Evolutionary conservation across 2,797 vertebrate genomes (phyloP), one percentile per base, ranked within the genome.

Genomic region (Muraenolepis orangiensis): DNA sequence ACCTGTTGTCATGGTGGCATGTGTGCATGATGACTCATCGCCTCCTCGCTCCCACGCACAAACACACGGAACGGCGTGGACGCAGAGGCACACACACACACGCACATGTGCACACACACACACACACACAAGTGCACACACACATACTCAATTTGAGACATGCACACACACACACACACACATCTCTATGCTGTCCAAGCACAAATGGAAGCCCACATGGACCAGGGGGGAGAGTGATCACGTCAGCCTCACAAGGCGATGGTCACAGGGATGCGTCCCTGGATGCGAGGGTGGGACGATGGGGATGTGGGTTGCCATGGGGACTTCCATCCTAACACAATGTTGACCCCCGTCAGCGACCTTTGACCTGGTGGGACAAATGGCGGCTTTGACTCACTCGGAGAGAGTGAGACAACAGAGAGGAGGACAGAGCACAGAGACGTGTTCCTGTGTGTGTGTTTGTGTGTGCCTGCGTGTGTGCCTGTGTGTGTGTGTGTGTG

Each of bases 231-330:
- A 42, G 16, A 42, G 40, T 42, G 40, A n/a, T n/a, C 40, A 42
- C 42, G 20, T 51, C 42, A 51, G 42, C 6, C 42, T 51, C 16
- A 51, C 42, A 51, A 51, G 7, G 42, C 42, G 16, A 18, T 20
- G 42, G 42, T 51, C 42, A 20, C 42, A 51, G 42, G 42, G 42
- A 51, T 51, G 42, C 16, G 42, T 16, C 20, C 16, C 6, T 18
- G 42, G 42, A 51, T 51, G 42, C 16, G 42, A 51, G 16, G 42
- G 42, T 51, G 42, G 42, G 42, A 51, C 16, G 42, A 20, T 20
- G 42, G 83, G 86, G 83, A 88, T 91, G 84, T 88, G 79, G 74
- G 90, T 92, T 85, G 86, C 85, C 80, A 42, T 82, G 80, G 90
- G 84, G 91, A 93, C 91, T 81, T 80, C 76, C 83, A 80, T 30